A percentile compares a stretch with the other conserved stretches of the same genome.
phyloP scores from a whole-genome alignment of 1,140 invertebrate species.

The Gryon sp. region DNA sequence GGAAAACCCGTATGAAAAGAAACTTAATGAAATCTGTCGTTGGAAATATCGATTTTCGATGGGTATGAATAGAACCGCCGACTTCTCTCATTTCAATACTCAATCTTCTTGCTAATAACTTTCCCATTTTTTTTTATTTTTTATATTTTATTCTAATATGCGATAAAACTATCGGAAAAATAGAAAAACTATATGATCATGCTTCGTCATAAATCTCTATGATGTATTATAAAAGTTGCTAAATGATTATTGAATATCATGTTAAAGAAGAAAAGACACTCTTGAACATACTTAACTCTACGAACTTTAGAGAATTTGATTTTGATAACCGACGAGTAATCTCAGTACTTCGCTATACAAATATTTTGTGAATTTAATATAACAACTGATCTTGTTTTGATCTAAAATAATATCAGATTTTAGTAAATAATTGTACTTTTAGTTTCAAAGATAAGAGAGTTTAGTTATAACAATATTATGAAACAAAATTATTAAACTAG shows the following conservation, averaged over 20 bases:
- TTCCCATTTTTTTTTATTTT: conserved; percentile 40
- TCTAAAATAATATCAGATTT: too few relatives aligned
- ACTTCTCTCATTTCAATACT: conserved; percentile 56
- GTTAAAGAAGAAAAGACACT: conserved; percentile 8
- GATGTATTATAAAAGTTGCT: conserved; percentile 51
- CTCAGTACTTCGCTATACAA: too few relatives aligned
- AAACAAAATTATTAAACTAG: too few relatives aligned
- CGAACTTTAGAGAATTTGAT: conserved; percentile 2
- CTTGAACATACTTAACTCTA: too few relatives aligned
- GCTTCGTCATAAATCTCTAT: conserved; percentile 42
- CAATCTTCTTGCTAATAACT: conserved; percentile 58
- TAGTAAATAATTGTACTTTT: too few relatives aligned
- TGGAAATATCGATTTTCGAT: conserved; percentile 56
- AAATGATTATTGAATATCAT: conserved; percentile 46
- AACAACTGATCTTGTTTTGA: too few relatives aligned
- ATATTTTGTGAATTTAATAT: too few relatives aligned
- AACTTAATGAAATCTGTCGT: conserved; percentile 60
- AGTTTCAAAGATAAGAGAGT: too few relatives aligned
- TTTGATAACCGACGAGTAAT: too few relatives aligned
- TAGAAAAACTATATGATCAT: conserved; percentile 25
- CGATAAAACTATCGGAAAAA: conserved; percentile 52
- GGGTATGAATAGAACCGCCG: conserved; percentile 58
- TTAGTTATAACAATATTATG: too few relatives aligned
- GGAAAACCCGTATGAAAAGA: conserved; percentile 44
- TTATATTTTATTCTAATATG: conserved; percentile 32